These are phyloP conservation scores for Rhinoderma darwinii DNA, from an alignment of 2,113 vertebrate genomes.

Conservation along the genomic window DNA sequence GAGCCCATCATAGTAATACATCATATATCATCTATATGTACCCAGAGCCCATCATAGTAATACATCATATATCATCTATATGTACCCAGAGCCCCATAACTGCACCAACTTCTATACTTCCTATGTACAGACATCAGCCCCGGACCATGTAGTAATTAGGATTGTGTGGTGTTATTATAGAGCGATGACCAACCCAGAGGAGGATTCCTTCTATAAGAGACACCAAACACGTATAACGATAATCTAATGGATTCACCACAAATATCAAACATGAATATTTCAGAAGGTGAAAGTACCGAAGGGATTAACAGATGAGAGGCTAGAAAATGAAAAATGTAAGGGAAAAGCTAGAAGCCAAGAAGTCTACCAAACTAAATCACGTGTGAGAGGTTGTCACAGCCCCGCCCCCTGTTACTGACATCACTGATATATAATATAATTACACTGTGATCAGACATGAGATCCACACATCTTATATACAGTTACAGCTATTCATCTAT, in stretches of 20 bases:
- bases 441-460: no score
- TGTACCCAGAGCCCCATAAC: no score
- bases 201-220: not conserved
- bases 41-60: not conserved
- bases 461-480: no score
- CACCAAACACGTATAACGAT: not conserved
- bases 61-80: no score
- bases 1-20: no score
- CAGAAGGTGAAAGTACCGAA: not conserved
- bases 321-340: not conserved
- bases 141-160: not conserved
- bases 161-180: not conserved
- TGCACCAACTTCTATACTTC: no score
- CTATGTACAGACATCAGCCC: not conserved
- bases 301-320: not conserved
- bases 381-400: no score
- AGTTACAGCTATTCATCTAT: no score
- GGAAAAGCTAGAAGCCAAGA: not conserved
- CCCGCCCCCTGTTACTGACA: no score
- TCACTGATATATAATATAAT: no score
- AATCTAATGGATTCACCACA: constrained; percentile 22
- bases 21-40: not conserved
- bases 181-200: not conserved
- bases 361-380: no score
- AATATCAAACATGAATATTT: constrained; percentile 7